Base-by-base conservation (phyloP, 1,140 invertebrate genomes). In the Bombyx mandarina region DNA sequence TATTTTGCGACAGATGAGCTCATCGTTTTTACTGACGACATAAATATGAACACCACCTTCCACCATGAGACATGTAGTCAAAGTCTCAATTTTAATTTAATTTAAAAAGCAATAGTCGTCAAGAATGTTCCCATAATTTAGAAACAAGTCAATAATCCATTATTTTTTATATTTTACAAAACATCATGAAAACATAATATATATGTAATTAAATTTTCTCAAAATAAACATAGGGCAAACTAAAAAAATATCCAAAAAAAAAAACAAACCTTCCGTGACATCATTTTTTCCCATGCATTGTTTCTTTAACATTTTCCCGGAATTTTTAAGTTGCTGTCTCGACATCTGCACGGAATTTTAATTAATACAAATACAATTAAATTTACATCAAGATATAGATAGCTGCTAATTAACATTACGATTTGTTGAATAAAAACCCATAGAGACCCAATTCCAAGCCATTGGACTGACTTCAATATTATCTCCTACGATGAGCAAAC, bases 241-340 rank as follows among this genome's bases (percentile, higher is more conserved):
- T 18, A 18, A 18, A 18, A 8, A 18, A 18, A 18, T 18, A 0
- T 18, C 12, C 12, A 18, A 18, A 18, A 18, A 18, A 18, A 52
- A 26, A 42, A 43, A 12, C 10, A 45, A 76, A 81, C 79, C 79
- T 75, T 82, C 79, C 6, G 72, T 71, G 0, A 82, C 82, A 45
- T 74, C 63, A 58, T 71, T 73, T 58, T 82, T 85, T 4, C 52
- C 69, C 73, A 85, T 75, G 48, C 82, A 85, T 18, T 66, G 73
- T 57, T 80, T 81, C 65, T 73, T 81, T 18, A 85, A 51, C 62
- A 81, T 66, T 55, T 70, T 70, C 5, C 67, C 67, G 8, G 67
- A 62, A 48, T 62, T 67, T 59, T 70, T 70, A 44, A 85, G 58
- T 61, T 84, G 81, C 35, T 77, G 69, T 52, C 68, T 77, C 18